Percentiles rank a stretch among this genome's conserved stretches.
These are phyloP conservation scores for Amblyteles armatorius DNA, from an alignment of 2,888 invertebrate species.

Conservation along the genomic window DNA sequence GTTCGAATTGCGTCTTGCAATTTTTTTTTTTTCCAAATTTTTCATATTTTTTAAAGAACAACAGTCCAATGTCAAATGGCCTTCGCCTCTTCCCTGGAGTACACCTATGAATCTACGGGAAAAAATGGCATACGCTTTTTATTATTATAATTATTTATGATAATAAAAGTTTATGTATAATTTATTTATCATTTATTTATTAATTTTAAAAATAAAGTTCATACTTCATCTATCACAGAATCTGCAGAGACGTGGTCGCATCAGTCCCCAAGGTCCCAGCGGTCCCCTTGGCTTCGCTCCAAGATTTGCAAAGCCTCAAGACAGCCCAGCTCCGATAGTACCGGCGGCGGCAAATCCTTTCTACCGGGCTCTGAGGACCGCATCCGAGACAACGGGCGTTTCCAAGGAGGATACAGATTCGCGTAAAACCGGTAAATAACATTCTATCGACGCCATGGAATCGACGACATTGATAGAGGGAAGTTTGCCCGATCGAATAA, in stretches of 20 bases:
- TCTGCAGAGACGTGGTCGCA: not conserved
- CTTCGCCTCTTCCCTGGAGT: not conserved
- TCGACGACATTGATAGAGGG: constrained; percentile 80
- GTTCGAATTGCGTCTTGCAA: not conserved
- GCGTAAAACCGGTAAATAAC: constrained; percentile 69
- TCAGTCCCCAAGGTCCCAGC: not conserved
- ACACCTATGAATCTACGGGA: not conserved
- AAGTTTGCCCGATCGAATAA: constrained; percentile 84
- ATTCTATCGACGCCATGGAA: constrained; percentile 74
- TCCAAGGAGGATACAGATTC: constrained; percentile 20
- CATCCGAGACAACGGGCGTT: not conserved
- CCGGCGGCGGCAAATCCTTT: constrained; percentile 23
- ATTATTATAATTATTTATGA: not conserved
- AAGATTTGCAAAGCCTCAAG: not conserved
- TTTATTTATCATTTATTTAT: not conserved
- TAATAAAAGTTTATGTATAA: too few relatives aligned
- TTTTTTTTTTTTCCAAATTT: not conserved
- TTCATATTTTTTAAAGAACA: not conserved
- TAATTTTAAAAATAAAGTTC: not conserved
- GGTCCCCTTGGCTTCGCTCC: not conserved
- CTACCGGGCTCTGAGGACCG: constrained; percentile 10
- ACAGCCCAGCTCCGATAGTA: not conserved
- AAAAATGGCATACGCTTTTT: not conserved
- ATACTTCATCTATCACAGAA: not conserved
- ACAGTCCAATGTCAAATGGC: not conserved